Base-by-base conservation (phyloP, 2,888 invertebrate species). In the Ypsolopha scabrella region DNA sequence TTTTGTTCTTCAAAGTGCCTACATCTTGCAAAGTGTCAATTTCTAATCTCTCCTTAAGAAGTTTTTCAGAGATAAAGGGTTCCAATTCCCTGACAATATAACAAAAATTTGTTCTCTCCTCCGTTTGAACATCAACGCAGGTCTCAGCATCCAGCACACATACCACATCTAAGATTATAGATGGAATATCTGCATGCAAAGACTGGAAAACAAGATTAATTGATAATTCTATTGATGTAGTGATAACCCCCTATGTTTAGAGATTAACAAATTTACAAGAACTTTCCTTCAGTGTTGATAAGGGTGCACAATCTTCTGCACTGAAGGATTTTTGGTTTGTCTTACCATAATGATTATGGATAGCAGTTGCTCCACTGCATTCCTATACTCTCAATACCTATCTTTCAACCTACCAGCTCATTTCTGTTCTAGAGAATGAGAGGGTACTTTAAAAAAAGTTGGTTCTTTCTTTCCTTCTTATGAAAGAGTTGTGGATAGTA, bases 21-120 rank as follows among this genome's bases (percentile, higher is more conserved):
- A 95, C 93, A 88, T 96, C 96, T 76, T 96, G 96, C 38, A 98
- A 82, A 0, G 96, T 96, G 63, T 98, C 98, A 66, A 96, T 94
- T 80, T 98, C 98, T 61, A 98, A 75, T 56, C 98, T 88, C 75
- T 98, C 98, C 68, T 97, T 97, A 44, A 98, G 83, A 62, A 98
- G 81, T 72, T 93, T 92, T 64, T 97, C 96, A 49, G 96, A 92
- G 64, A 95, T 88, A 72, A 94, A 92, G 74, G 93, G 92, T 72
- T 95, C 94, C 59, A 92, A 86, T 75, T 94, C 94, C 72, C 92
- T 92, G 1, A 94, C 91, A 60, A 95, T 89, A 64, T 89, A 90
- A 70, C 92, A 92, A 77, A 94, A 95, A 70, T 91, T 91, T 61
- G 88, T 88, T 57, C 96, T 88, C 65, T 93, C 92, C 58, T 92